These are phyloP conservation scores for Leptodactylus fallax DNA, from an alignment of 2,797 vertebrate species.

Conservation along the genomic window DNA sequence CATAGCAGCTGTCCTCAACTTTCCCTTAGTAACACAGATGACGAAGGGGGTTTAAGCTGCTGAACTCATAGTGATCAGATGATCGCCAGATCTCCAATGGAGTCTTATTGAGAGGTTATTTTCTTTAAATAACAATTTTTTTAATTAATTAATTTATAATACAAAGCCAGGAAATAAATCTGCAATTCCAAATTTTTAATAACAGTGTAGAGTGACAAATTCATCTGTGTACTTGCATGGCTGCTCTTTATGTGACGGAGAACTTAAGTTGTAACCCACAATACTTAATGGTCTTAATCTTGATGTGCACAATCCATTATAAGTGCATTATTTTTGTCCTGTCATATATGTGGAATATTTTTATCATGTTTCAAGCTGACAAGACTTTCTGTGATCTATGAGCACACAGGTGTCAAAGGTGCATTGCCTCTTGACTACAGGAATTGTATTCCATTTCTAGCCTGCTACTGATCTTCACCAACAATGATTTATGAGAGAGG, in stretches of 20 bases:
- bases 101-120: too few relatives aligned
- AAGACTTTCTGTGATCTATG: background rate
- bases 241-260: background rate
- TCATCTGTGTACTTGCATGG: background rate
- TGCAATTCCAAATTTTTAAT: too few relatives aligned
- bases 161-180: too few relatives aligned
- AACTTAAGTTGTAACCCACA: background rate
- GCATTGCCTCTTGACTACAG: background rate
- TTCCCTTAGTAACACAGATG: too few relatives aligned
- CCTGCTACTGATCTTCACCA: background rate
- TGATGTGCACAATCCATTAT: background rate
- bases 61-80: too few relatives aligned
- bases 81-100: too few relatives aligned
- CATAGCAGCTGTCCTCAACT: too few relatives aligned
- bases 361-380: background rate
- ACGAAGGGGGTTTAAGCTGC: too few relatives aligned
- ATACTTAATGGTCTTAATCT: background rate
- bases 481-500: slow-evolving; percentile 13
- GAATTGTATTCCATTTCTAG: background rate
- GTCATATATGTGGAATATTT: background rate
- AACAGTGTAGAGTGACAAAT: background rate
- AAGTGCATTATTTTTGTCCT: background rate
- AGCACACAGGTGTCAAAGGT: slow-evolving; percentile 8
- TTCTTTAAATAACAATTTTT: too few relatives aligned
- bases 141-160: too few relatives aligned